Percentiles rank a stretch among this genome's conserved stretches.
phyloP scores from a whole-genome alignment of 2,888 invertebrate genomes.

The Ophraella communa region DNA sequence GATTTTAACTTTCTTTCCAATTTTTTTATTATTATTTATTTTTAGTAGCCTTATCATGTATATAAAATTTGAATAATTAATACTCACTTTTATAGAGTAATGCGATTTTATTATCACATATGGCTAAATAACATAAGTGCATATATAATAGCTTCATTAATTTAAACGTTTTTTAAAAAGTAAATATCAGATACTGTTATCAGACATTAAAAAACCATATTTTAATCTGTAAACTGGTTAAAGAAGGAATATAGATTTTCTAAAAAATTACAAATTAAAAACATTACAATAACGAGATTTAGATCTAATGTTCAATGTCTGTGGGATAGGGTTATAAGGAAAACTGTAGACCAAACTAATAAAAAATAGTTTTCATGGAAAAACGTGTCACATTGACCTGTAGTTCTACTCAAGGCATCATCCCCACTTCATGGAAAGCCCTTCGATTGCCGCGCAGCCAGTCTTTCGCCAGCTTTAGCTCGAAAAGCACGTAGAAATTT shows the following conservation, averaged over 20 bases:
- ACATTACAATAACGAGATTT: no score
- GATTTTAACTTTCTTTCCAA: no score
- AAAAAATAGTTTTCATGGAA: constrained; percentile 36
- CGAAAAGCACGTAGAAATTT: constrained; percentile 46
- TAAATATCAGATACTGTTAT: no score
- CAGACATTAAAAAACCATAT: not conserved
- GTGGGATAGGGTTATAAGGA: not conserved
- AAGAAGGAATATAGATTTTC: not conserved
- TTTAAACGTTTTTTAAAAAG: no score
- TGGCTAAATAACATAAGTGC: no score
- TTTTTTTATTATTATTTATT: no score
- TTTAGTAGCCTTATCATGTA: no score
- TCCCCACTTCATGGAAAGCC: constrained; percentile 49
- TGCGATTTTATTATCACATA: no score
- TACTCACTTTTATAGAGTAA: no score
- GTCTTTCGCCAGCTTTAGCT: constrained; percentile 53
- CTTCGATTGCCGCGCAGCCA: constrained; percentile 53
- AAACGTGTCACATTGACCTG: constrained; percentile 53
- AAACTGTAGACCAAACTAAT: not conserved
- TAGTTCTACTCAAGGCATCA: constrained; percentile 52
- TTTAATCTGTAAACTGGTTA: not conserved
- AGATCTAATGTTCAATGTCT: not conserved
- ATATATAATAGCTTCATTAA: no score
- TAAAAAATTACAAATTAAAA: not conserved
- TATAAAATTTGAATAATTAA: no score